Evolutionary conservation across 2,888 invertebrate genomes (phyloP).

Genomic region (Synanthedon andrenaeformis): DNA sequence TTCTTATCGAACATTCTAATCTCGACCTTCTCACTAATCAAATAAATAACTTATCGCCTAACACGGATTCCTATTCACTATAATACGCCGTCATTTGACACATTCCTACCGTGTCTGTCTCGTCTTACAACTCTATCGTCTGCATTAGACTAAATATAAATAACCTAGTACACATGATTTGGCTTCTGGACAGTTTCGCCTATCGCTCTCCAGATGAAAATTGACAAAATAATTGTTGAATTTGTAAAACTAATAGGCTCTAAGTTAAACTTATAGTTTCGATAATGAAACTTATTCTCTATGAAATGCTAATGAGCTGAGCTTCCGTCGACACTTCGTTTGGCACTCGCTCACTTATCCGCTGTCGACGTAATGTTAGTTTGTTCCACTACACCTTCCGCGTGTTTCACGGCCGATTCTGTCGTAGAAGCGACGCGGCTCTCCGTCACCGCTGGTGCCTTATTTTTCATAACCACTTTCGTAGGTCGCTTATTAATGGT

Average conservation of each 20-base stretch:
- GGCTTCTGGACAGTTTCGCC: no score
- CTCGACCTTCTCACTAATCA: conserved; percentile 51
- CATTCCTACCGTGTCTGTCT: conserved; percentile 17
- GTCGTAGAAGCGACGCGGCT: conserved; percentile 5
- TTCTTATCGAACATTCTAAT: conserved; percentile 49
- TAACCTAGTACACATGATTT: background rate
- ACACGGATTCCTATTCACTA: conserved; percentile 38
- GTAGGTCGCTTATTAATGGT: conserved; percentile 47
- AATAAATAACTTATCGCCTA: conserved; percentile 62
- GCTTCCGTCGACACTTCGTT: conserved; percentile 30
- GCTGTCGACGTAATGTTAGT: conserved; percentile 9
- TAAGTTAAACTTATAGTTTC: conserved; percentile 61
- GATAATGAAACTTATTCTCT: conserved; percentile 60
- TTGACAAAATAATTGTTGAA: conserved; percentile 28
- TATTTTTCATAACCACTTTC: conserved; percentile 48
- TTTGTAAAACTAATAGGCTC: conserved; percentile 56
- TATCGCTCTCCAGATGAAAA: conserved; percentile 20
- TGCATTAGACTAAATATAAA: background rate
- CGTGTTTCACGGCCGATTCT: background rate
- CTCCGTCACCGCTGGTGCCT: conserved; percentile 17
- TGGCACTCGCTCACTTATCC: conserved; percentile 24
- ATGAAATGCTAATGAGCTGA: conserved; percentile 59
- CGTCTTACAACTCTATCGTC: background rate
- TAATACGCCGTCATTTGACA: conserved; percentile 44
- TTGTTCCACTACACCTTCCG: background rate